phyloP scores from a whole-genome alignment of 2,888 invertebrate species.

The Mesopsocus fuscifrons region DNA sequence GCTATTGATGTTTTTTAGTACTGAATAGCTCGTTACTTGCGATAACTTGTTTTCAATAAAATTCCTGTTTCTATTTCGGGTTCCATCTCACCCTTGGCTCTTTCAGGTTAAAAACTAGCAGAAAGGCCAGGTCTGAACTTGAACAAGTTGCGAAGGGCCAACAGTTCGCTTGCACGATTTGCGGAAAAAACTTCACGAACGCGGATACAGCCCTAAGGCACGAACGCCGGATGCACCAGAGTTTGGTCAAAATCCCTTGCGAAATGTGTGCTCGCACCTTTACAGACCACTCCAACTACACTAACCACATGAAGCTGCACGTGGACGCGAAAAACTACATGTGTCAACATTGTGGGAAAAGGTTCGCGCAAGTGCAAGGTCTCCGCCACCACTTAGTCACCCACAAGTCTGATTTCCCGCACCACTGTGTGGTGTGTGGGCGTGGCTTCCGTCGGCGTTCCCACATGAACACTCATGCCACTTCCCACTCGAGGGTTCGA shows the following conservation, averaged over 20 bases:
- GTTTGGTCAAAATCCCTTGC: neutral
- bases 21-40: no score
- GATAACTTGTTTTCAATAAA: no score
- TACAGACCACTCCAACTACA: neutral
- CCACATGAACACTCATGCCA: constrained; percentile 14
- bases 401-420: constrained; percentile 24
- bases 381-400: constrained; percentile 16
- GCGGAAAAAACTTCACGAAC: constrained; percentile 2
- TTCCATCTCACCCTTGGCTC: neutral
- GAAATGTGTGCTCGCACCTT: neutral
- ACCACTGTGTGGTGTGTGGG: constrained; percentile 31
- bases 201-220: neutral
- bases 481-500: constrained; percentile 15
- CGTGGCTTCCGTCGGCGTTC: constrained; percentile 27
- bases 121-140: neutral
- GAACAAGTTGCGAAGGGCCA: neutral
- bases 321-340: neutral
- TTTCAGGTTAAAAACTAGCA: neutral
- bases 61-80: no score
- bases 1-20: no score
- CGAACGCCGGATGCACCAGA: neutral
- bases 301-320: constrained; percentile 4
- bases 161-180: neutral
- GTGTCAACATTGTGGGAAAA: constrained; percentile 4
- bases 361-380: constrained; percentile 6